Percentiles rank a stretch among this genome's conserved stretches.
Conservation (phyloP, 2,113 vertebrate genomes). For the Gymnocephalus cernua region DNA sequence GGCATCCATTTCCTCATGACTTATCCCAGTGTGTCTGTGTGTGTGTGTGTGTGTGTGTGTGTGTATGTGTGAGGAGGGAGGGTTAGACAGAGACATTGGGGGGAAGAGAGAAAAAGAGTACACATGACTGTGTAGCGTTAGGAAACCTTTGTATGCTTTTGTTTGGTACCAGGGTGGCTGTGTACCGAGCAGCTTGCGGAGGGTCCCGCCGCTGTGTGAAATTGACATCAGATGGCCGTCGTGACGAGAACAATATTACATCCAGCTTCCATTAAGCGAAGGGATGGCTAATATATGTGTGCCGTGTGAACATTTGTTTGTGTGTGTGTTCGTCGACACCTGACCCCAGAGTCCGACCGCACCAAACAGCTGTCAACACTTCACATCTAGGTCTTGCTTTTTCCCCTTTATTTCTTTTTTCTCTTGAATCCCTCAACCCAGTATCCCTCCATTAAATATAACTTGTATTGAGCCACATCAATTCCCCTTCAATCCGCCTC, state of each 20-base stretch:
- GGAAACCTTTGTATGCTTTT: slow-evolving; percentile 58
- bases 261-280: slow-evolving; percentile 72
- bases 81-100: slow-evolving; percentile 27
- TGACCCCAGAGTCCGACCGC: slow-evolving; percentile 76
- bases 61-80: slow-evolving; percentile 42
- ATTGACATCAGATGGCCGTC: slow-evolving; percentile 79
- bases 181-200: slow-evolving; percentile 70
- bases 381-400: slow-evolving; percentile 36
- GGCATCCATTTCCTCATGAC: slow-evolving; percentile 81
- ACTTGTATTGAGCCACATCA: slow-evolving; percentile 78
- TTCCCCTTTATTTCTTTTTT: slow-evolving; percentile 10
- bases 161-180: slow-evolving; percentile 57
- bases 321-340: slow-evolving; percentile 59
- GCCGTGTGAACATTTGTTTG: slow-evolving; percentile 51
- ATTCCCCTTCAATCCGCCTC: slow-evolving; percentile 59
- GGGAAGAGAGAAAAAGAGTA: background rate
- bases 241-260: slow-evolving; percentile 77
- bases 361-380: slow-evolving; percentile 74
- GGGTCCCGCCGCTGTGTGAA: slow-evolving; percentile 76
- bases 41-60: slow-evolving; percentile 56
- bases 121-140: slow-evolving; percentile 17
- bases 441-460: slow-evolving; percentile 74
- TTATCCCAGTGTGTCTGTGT: slow-evolving; percentile 71
- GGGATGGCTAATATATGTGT: slow-evolving; percentile 59
- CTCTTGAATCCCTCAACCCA: slow-evolving; percentile 42